Percentiles rank a stretch among this genome's conserved stretches.
Conservation (phyloP, 2,113 vertebrate genomes). For the Eublepharis macularius region DNA sequence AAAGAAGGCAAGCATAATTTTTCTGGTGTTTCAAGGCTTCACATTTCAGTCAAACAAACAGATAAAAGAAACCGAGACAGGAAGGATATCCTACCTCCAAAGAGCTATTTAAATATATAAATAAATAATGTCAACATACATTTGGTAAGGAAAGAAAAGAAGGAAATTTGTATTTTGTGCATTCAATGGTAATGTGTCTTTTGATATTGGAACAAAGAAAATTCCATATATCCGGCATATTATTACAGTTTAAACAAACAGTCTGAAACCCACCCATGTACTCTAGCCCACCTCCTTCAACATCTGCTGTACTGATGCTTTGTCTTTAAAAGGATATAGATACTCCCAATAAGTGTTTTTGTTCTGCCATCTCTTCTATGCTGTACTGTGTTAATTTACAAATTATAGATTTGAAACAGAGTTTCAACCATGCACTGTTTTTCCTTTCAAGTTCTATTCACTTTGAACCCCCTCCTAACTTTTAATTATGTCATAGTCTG, state of each 20-base stretch:
- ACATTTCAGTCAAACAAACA: conserved; percentile 47
- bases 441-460: not conserved
- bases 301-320: not conserved
- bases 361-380: not conserved
- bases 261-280: not conserved
- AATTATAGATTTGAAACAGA: not conserved
- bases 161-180: conserved; percentile 52
- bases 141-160: conserved; percentile 54
- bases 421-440: not conserved
- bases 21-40: conserved; percentile 27
- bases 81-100: conserved; percentile 60
- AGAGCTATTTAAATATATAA: conserved; percentile 22
- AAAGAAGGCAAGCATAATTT: not conserved
- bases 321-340: not conserved
- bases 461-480: not conserved
- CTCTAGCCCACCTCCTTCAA: not conserved
- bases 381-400: not conserved
- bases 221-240: conserved; percentile 18
- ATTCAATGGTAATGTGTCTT: conserved; percentile 46
- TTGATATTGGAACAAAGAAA: conserved; percentile 58
- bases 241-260: conserved; percentile 35
- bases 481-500: not conserved
- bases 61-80: conserved; percentile 58
- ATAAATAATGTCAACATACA: not conserved
- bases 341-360: conserved; percentile 17